Percentiles rank a stretch among this genome's conserved stretches.
Conservation (phyloP, 2,888 invertebrate genomes). For the Augochlorella aurata region DNA sequence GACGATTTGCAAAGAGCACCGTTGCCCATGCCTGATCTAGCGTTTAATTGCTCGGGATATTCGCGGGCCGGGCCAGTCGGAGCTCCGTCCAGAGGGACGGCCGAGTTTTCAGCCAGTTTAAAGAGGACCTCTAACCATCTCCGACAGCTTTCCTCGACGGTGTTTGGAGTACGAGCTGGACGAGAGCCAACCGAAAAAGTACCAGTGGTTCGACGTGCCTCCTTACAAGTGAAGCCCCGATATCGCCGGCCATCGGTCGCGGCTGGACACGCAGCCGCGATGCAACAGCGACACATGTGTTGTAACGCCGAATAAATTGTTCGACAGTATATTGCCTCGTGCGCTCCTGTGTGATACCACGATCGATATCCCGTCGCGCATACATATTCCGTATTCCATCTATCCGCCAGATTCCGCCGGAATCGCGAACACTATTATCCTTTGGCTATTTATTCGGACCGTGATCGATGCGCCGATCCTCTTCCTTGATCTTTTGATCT, state of each 20-base stretch:
- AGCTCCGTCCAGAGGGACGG: not conserved
- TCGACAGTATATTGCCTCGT: constrained; percentile 10
- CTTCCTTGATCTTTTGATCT: not conserved
- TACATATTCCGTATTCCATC: not conserved
- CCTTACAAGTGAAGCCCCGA: constrained; percentile 61
- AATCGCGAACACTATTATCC: not conserved
- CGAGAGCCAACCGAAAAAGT: constrained; percentile 72
- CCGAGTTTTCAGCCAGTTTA: constrained; percentile 14
- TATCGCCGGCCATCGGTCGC: not conserved
- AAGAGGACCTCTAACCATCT: constrained; percentile 56
- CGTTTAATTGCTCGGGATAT: not conserved
- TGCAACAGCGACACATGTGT: not conserved
- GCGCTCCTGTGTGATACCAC: not conserved
- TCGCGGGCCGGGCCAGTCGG: not conserved
- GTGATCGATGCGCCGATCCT: not conserved
- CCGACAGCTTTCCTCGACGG: constrained; percentile 70
- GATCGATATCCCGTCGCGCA: constrained; percentile 6
- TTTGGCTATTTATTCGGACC: constrained; percentile 1
- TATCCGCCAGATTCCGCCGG: not conserved
- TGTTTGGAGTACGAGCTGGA: constrained; percentile 78
- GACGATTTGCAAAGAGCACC: not conserved
- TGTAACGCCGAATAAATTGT: constrained; percentile 21
- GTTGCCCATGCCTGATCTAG: constrained; percentile 1
- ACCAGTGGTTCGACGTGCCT: constrained; percentile 79
- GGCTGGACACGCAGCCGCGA: not conserved